phyloP scores from a whole-genome alignment of 1,140 invertebrate genomes.

The Coelopa frigida region DNA sequence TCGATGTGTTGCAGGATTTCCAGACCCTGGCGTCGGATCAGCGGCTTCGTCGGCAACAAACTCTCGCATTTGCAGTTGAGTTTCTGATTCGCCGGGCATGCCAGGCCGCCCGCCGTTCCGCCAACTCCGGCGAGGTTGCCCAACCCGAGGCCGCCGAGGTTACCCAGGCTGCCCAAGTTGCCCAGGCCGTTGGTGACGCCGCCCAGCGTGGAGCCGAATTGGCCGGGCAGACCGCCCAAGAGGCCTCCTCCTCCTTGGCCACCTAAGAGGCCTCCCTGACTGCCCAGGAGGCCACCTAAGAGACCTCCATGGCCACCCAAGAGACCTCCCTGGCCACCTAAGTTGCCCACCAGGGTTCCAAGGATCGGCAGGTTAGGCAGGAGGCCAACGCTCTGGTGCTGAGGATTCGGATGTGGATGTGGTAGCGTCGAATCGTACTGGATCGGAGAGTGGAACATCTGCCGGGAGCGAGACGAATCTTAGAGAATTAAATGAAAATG shows the following conservation, averaged over 20 bases:
- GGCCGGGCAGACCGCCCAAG: too few relatives aligned
- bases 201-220: too few relatives aligned
- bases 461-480: too few relatives aligned
- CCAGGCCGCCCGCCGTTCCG: neutral
- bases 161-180: slow-evolving; percentile 17
- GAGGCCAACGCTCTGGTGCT: too few relatives aligned
- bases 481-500: too few relatives aligned
- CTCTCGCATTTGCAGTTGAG: slow-evolving; percentile 33
- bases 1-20: slow-evolving; percentile 26
- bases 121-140: neutral
- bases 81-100: slow-evolving; percentile 25
- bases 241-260: too few relatives aligned
- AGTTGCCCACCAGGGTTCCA: slow-evolving; percentile 14
- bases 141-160: slow-evolving; percentile 7
- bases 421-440: too few relatives aligned
- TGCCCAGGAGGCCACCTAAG: too few relatives aligned
- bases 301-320: slow-evolving; percentile 12
- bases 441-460: too few relatives aligned
- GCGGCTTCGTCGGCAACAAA: slow-evolving; percentile 18
- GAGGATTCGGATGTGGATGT: too few relatives aligned
- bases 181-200: slow-evolving; percentile 25
- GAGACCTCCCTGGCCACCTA: slow-evolving; percentile 20
- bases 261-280: too few relatives aligned
- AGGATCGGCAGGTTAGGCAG: neutral
- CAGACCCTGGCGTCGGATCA: slow-evolving; percentile 15